Base-by-base conservation (phyloP, 2,113 vertebrate genomes). In the Rhinogobius similis region DNA sequence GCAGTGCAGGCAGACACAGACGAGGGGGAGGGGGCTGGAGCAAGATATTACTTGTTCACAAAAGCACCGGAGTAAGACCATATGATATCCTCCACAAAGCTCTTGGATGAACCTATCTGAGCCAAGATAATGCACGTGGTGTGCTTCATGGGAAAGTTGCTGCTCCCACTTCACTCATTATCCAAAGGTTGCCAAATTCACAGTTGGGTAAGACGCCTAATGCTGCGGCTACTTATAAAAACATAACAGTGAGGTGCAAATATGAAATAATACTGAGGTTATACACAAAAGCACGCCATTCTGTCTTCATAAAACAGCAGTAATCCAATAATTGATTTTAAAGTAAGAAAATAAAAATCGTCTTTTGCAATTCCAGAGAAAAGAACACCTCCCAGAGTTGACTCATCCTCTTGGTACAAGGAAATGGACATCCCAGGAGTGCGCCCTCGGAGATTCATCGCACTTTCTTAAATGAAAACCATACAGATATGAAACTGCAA, bases 11-110 rank as follows among this genome's bases (percentile, higher is more conserved):
- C 68, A 65, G 59, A 44, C 13, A 39, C n/a, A 2, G 46, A 44
- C 44, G 59, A 23, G 63, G 61, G 55, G 63, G 38, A 65, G 26
- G 56, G 32, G 48, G 21, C 75, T 75, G 73, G 69, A 86, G 87
- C 90, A 91, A 89, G 92, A 92, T 83, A 71, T 72, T 68, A 85
- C 89, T 78, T 78, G 85, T 72, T 72, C 44, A 67, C 43, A 29
- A 72, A 77, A 68, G 68, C 20, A 20, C 53, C 67, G 4, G 62
- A 61, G 46, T 73, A 36, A 83, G 64, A 55, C 21, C 16, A 72
- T 80, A 78, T 50, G 21, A 77, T 62, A 38, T 32, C 14, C 52
- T 78, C 5, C 23, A 44, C 64, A 62, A 46, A 62, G 58, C 72
- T 70, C 69, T 76, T 12, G 9, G 32, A 39, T 67, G 63, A 78